Percentiles rank a stretch among this genome's conserved stretches.
These are phyloP conservation scores for Melanotaenia pygmaea DNA, from an alignment of 2,797 vertebrate species.

Conservation along the genomic window DNA sequence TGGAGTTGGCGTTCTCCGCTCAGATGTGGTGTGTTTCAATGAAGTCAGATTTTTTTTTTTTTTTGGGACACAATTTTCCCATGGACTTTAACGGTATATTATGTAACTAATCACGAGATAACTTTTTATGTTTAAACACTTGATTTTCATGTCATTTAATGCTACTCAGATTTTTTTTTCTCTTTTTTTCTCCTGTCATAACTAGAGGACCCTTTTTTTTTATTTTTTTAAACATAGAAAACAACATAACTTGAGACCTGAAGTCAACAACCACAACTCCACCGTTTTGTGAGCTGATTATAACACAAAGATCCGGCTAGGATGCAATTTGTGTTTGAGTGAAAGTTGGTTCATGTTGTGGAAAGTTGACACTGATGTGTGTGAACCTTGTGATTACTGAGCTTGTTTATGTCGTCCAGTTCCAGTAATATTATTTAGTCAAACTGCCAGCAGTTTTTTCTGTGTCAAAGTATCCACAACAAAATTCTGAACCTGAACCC, in stretches of 20 bases:
- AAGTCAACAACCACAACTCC: too few species aligned
- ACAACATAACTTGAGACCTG: too few species aligned
- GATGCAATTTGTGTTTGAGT: not conserved
- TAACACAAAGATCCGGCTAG: not conserved
- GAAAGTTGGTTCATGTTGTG: not conserved
- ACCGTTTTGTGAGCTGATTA: too few species aligned
- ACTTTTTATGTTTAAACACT: not conserved
- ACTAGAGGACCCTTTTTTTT: too few species aligned
- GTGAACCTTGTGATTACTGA: not conserved
- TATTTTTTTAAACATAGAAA: too few species aligned
- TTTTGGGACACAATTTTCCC: constrained; percentile 33
- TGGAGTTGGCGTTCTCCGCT: constrained; percentile 12
- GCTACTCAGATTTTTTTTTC: not conserved
- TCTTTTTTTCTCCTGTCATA: too few species aligned
- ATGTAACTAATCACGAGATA: constrained; percentile 4
- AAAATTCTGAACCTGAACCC: constrained; percentile 21
- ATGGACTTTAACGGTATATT: not conserved
- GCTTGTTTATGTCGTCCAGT: not conserved
- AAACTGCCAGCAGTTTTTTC: not conserved
- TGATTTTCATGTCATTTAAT: not conserved
- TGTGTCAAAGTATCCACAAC: constrained; percentile 21
- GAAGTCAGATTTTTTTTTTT: constrained; percentile 5
- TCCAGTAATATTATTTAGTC: not conserved
- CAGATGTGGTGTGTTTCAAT: constrained; percentile 38
- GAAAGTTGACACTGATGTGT: not conserved